phyloP scores from a whole-genome alignment of 1,140 invertebrate species.

The Marisa cornuarietis region DNA sequence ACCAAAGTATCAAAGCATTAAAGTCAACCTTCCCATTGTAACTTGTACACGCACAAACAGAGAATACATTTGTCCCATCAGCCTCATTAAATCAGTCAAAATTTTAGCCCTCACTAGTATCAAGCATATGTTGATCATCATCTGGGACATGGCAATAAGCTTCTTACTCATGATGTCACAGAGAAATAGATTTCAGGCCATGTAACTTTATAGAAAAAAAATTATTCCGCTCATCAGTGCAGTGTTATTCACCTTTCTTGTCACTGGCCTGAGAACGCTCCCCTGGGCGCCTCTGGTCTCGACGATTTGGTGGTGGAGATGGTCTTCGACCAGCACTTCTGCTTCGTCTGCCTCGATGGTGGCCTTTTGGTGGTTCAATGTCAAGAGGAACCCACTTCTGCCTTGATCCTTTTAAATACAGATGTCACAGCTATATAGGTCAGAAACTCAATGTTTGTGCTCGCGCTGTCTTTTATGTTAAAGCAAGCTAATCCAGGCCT shows the following conservation, averaged over 20 bases:
- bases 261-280: constrained; percentile 21
- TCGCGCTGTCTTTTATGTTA: neutral
- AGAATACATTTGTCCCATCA: constrained; percentile 19
- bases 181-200: no score
- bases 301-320: constrained; percentile 30
- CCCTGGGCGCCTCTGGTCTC: constrained; percentile 32
- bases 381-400: constrained; percentile 62
- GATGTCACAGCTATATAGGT: neutral
- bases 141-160: neutral
- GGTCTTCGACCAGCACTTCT: constrained; percentile 50
- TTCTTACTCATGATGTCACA: no score
- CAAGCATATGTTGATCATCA: constrained; percentile 7
- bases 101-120: constrained; percentile 5
- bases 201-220: no score
- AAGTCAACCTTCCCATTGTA: no score
- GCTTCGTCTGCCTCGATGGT: constrained; percentile 44
- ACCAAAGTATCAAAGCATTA: no score
- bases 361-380: constrained; percentile 56
- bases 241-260: no score
- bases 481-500: neutral
- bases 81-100: constrained; percentile 15
- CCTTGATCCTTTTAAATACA: constrained; percentile 37
- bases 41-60: no score
- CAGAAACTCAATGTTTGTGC: neutral
- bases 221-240: no score